These are phyloP conservation scores for Drosophila willistoni DNA, from an alignment of 1,140 invertebrate species.

Conservation along the genomic window DNA sequence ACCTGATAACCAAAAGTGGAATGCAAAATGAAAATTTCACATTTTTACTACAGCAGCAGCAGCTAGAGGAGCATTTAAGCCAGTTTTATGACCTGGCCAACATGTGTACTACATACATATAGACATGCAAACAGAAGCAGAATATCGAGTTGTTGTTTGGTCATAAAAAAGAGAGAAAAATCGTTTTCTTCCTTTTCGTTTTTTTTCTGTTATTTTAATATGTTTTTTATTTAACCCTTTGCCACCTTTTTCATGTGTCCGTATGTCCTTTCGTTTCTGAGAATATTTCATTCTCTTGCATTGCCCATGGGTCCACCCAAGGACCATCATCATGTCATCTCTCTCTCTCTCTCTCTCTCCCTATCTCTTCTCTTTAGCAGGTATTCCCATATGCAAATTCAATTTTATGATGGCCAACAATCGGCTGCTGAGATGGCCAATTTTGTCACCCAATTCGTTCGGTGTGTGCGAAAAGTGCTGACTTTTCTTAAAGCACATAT, in stretches of 20 bases:
- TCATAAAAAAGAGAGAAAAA: slow-evolving; percentile 30
- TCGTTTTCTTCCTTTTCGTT: not conserved
- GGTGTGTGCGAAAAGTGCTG: too few species aligned
- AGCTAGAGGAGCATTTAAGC: not conserved
- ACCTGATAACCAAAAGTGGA: not conserved
- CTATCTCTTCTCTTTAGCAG: not conserved
- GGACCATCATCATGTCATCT: too few species aligned
- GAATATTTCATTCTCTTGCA: slow-evolving; percentile 11
- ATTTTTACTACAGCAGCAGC: not conserved
- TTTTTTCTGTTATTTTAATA: not conserved
- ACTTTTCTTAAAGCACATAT: too few species aligned
- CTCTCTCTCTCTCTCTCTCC: too few species aligned
- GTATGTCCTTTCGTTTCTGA: not conserved
- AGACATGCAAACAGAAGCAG: too few species aligned
- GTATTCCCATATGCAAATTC: slow-evolving; percentile 13
- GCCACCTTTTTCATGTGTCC: not conserved
- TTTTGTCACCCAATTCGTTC: not conserved
- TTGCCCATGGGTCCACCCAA: not conserved
- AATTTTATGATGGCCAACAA: slow-evolving; percentile 15
- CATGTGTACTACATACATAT: slow-evolving; percentile 19
- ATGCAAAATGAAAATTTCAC: slow-evolving; percentile 1
- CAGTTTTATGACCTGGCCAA: slow-evolving; percentile 43
- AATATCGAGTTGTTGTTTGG: slow-evolving; percentile 2
- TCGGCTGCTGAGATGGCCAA: slow-evolving; percentile 3
- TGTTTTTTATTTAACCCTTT: slow-evolving; percentile 20